A percentile compares a stretch with the other conserved stretches of the same genome.
Evolutionary conservation across 2,888 invertebrate species (phyloP).

Genomic region (Epistrophella euchroma): DNA sequence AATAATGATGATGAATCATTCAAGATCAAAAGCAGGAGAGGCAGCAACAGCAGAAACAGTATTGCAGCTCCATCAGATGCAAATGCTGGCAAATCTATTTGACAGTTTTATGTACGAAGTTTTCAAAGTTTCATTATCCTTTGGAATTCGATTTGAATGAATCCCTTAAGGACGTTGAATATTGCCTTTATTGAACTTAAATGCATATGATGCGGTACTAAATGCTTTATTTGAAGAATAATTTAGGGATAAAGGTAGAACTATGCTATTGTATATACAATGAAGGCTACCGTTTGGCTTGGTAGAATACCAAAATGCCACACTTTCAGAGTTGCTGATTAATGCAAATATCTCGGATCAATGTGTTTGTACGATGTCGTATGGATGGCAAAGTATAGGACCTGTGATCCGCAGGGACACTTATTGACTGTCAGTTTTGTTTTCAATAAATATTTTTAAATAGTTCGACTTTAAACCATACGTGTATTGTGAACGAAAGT

Average conservation of each 20-base stretch:
- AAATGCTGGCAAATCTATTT: slow-evolving; percentile 57
- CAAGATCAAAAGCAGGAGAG: slow-evolving; percentile 39
- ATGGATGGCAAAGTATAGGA: background rate
- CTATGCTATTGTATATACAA: background rate
- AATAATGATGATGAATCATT: slow-evolving; percentile 46
- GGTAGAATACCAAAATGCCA: slow-evolving; percentile 25
- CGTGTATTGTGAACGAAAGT: too few species aligned
- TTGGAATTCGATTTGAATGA: slow-evolving; percentile 53
- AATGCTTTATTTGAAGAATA: slow-evolving; percentile 43
- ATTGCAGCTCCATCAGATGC: slow-evolving; percentile 40
- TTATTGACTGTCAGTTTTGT: slow-evolving; percentile 20
- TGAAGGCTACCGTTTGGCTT: slow-evolving; percentile 11
- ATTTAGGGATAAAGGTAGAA: slow-evolving; percentile 3
- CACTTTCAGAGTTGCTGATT: slow-evolving; percentile 41
- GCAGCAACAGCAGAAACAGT: background rate
- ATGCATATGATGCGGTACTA: slow-evolving; percentile 22
- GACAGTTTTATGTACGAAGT: slow-evolving; percentile 52
- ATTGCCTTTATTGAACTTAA: slow-evolving; percentile 23
- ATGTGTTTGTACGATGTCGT: background rate
- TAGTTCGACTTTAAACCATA: too few species aligned
- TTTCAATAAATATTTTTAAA: background rate
- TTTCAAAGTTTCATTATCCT: slow-evolving; percentile 57
- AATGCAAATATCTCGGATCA: slow-evolving; percentile 25
- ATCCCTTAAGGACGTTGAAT: slow-evolving; percentile 32
- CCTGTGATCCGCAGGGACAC: background rate